Conservation (phyloP, 2,888 invertebrate genomes). For the Ormyrus thymus region DNA sequence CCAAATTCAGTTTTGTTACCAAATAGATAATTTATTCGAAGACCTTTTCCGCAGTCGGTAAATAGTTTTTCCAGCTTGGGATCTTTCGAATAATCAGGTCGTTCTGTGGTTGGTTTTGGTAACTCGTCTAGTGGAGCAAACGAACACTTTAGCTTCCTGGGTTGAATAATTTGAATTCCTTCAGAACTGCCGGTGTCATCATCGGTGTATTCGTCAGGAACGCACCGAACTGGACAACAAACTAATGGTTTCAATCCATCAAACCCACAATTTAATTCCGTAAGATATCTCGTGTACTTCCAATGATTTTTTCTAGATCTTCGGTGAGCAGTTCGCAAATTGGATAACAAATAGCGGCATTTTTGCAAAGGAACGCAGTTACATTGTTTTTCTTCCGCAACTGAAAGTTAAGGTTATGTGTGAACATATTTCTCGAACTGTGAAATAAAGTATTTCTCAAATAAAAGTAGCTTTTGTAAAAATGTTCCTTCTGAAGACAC, state of each 20-base stretch:
- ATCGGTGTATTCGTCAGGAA: too few relatives aligned
- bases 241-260: neutral
- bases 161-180: too few relatives aligned
- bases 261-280: neutral
- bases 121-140: too few relatives aligned
- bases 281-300: neutral
- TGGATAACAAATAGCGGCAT: neutral
- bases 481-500: neutral
- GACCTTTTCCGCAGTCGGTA: constrained; percentile 27
- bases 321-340: neutral
- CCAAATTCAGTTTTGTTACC: neutral
- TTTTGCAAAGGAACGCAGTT: neutral
- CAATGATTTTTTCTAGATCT: neutral
- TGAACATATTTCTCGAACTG: too few relatives aligned
- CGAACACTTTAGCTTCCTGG: too few relatives aligned
- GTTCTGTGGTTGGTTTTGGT: too few relatives aligned
- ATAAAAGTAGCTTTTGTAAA: too few relatives aligned
- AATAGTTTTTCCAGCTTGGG: neutral
- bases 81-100: neutral
- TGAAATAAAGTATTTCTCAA: too few relatives aligned
- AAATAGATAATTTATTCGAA: neutral
- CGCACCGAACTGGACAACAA: constrained; percentile 6
- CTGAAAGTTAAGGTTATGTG: neutral
- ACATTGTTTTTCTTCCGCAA: neutral
- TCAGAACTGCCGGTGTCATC: too few relatives aligned